Percentiles rank a stretch among this genome's conserved stretches.
phyloP scores from a whole-genome alignment of 2,888 invertebrate genomes.

The Drosophila diplacantha region DNA sequence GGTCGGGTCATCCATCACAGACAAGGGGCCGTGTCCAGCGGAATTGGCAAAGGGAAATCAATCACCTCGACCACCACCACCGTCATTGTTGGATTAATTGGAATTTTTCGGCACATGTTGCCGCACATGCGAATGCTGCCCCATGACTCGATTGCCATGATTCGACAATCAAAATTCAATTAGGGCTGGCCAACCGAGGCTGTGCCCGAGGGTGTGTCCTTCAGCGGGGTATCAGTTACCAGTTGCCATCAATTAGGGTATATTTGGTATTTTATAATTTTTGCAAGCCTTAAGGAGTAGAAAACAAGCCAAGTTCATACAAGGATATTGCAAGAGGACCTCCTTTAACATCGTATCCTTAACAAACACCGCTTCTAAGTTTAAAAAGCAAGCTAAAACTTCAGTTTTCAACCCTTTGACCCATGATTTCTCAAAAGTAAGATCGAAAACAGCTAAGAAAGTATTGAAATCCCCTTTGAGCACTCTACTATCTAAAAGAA shows the following conservation, averaged over 20 bases:
- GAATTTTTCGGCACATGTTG: constrained; percentile 63
- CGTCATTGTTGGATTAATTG: constrained; percentile 65
- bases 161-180: constrained; percentile 72
- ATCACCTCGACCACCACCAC: constrained; percentile 46
- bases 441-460: not conserved
- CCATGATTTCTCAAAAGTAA: not conserved
- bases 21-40: constrained; percentile 9
- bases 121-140: constrained; percentile 38
- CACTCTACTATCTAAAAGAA: constrained; percentile 19
- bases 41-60: constrained; percentile 58
- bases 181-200: constrained; percentile 44
- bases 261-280: not conserved
- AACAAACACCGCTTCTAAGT: not conserved
- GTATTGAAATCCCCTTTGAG: not conserved
- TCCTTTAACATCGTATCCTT: not conserved
- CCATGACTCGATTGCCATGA: constrained; percentile 57
- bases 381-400: not conserved
- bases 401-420: not conserved
- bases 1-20: constrained; percentile 61
- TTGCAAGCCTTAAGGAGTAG: not conserved
- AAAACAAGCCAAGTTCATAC: not conserved
- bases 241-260: constrained; percentile 12
- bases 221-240: constrained; percentile 22
- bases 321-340: not conserved
- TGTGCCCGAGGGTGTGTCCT: constrained; percentile 4